These are phyloP conservation scores for Sisor rabdophorus DNA, from an alignment of 2,113 vertebrate species.

Conservation along the genomic window DNA sequence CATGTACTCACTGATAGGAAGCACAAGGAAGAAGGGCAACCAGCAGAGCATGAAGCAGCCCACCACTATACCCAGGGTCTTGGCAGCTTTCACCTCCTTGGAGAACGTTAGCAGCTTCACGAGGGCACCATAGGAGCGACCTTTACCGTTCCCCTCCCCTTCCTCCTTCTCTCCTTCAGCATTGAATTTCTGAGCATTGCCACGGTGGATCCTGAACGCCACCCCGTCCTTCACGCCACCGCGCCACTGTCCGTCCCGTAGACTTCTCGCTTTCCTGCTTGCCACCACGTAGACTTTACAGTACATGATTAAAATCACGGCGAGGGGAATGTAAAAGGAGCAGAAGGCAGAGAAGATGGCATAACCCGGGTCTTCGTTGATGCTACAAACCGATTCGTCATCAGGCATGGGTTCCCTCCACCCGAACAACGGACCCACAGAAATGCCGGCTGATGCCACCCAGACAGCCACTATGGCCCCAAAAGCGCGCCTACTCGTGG, in stretches of 20 bases:
- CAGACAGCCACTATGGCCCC: slow-evolving; percentile 80
- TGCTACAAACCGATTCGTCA: slow-evolving; percentile 84
- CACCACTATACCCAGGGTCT: slow-evolving; percentile 92
- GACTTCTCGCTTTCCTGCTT: slow-evolving; percentile 69
- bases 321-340: slow-evolving; percentile 90
- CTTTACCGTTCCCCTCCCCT: slow-evolving; percentile 21
- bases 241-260: slow-evolving; percentile 68
- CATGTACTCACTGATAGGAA: slow-evolving; percentile 82
- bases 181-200: slow-evolving; percentile 52
- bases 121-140: slow-evolving; percentile 73
- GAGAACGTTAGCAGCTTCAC: slow-evolving; percentile 82
- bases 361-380: slow-evolving; percentile 89
- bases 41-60: slow-evolving; percentile 95
- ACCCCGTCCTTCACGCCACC: slow-evolving; percentile 77
- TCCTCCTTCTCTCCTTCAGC: neutral
- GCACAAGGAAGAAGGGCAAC: slow-evolving; percentile 93
- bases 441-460: slow-evolving; percentile 84
- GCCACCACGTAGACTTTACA: slow-evolving; percentile 90
- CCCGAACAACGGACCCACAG: slow-evolving; percentile 87
- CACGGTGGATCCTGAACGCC: slow-evolving; percentile 84
- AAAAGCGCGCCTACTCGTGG: slow-evolving; percentile 78
- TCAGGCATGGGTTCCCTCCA: slow-evolving; percentile 89
- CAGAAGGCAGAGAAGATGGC: slow-evolving; percentile 88
- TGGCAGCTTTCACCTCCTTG: slow-evolving; percentile 91
- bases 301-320: slow-evolving; percentile 92